Base-by-base conservation (phyloP, 2,888 invertebrate genomes). In the Ecdyonurus torrentis region DNA sequence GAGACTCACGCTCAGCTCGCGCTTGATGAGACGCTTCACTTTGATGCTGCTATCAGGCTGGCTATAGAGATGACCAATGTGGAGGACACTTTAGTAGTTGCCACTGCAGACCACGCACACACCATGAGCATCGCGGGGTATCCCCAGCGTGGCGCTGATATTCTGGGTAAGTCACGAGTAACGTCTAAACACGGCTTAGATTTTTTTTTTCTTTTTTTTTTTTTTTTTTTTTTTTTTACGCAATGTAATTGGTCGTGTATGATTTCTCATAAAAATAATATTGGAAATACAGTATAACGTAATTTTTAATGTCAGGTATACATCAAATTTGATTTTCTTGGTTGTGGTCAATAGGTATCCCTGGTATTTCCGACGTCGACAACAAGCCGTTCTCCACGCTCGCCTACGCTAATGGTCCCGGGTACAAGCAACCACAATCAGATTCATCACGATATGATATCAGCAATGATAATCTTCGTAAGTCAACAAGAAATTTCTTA, bases 121-220 rank as follows among this genome's bases (percentile, higher is more conserved):
- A 86, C 87, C 0, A 83, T 90, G 83, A 83, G 84, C 0, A 80
- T 87, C 50, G 82, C 83, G 61, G 91, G 91, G 0, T 90, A 91
- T 69, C 83, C 89, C 0, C 76, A 79, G 59, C 78, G 90, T 64
- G 83, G 83, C 58, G 77, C 77, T 59, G 74, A 81, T 64, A 81
- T 85, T 58, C 75, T 85, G 20, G 81, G 82, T 67, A 69, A 76
- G 25, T 37, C n/a, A n/a, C n/a, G n/a, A n/a, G n/a, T n/a, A n/a
- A n/a, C n/a, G n/a, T n/a, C n/a, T n/a, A n/a, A n/a, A n/a, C n/a
- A n/a, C n/a, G n/a, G n/a, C n/a, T n/a, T n/a, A n/a, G n/a, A n/a
- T n/a, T n/a, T n/a, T n/a, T n/a, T n/a, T n/a, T n/a, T n/a, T n/a
- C n/a, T n/a, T n/a, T n/a, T n/a, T n/a, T n/a, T n/a, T n/a, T n/a